These are phyloP conservation scores for Philereme transversata DNA, from an alignment of 2,888 invertebrate genomes.

Conservation along the genomic window DNA sequence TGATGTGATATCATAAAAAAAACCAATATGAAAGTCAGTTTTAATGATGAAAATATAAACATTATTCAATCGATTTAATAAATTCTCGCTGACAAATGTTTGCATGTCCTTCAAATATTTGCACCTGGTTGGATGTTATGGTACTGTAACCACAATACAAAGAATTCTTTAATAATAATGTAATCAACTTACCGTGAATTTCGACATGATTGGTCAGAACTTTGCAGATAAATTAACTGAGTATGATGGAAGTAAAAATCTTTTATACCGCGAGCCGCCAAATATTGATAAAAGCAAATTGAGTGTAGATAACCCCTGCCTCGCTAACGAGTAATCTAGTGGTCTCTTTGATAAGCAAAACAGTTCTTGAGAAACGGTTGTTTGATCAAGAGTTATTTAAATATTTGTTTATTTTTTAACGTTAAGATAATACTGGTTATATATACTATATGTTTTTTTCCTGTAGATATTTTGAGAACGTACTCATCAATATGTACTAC, in stretches of 20 bases:
- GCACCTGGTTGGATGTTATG: too few species aligned
- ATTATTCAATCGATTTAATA: too few species aligned
- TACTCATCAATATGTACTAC: too few species aligned
- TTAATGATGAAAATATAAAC: too few species aligned
- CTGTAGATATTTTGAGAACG: too few species aligned
- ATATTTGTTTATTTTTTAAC: not conserved
- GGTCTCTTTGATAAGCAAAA: constrained; percentile 9
- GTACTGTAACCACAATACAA: too few species aligned
- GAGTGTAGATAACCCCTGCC: constrained; percentile 18
- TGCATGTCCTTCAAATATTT: too few species aligned
- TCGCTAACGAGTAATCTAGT: not conserved
- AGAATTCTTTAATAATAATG: not conserved
- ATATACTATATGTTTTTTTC: too few species aligned
- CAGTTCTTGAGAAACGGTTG: constrained; percentile 14
- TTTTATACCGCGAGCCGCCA: constrained; percentile 49
- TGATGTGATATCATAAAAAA: too few species aligned
- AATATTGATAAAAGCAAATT: constrained; percentile 49
- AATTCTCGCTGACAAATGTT: too few species aligned
- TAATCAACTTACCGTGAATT: constrained; percentile 49
- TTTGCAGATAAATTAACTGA: constrained; percentile 30
- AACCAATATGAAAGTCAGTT: too few species aligned
- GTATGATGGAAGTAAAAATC: constrained; percentile 31
- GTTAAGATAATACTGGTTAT: too few species aligned
- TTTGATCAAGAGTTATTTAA: not conserved
- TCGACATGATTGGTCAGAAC: constrained; percentile 47